These are phyloP conservation scores for Sylvietta virens DNA, from an alignment of 2,113 vertebrate genomes.

Conservation along the genomic window DNA sequence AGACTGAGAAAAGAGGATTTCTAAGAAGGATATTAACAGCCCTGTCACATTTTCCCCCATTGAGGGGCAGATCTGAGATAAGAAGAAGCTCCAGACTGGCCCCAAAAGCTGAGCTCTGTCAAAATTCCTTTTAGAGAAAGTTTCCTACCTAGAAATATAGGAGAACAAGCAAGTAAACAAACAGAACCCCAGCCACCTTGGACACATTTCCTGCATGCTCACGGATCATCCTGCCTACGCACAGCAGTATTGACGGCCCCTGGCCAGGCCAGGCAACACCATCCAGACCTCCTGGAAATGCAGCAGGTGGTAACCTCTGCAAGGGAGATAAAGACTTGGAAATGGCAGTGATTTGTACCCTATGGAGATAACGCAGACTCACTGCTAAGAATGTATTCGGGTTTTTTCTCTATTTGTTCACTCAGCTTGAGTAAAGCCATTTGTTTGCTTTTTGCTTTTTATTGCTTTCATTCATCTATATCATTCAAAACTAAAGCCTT, in stretches of 20 bases:
- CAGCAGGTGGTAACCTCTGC: conserved; percentile 34
- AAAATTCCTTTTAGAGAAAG: neutral
- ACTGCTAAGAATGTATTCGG: neutral
- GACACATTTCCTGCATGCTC: neutral
- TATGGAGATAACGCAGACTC: neutral
- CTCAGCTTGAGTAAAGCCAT: neutral
- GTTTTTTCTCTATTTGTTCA: neutral
- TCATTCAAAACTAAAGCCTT: neutral
- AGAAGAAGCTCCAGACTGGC: neutral
- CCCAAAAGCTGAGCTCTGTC: neutral
- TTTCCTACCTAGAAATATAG: neutral
- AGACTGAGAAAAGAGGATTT: neutral
- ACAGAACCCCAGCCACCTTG: neutral
- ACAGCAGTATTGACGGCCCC: neutral
- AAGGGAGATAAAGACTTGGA: conserved; percentile 44
- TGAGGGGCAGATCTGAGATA: neutral
- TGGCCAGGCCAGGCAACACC: neutral
- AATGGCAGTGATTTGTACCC: neutral
- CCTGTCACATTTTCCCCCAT: neutral
- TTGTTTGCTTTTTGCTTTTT: neutral
- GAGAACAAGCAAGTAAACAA: neutral
- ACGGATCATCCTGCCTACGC: neutral
- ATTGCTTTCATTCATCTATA: neutral
- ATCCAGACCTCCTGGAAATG: neutral
- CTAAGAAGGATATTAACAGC: neutral